A percentile compares a stretch with the other conserved stretches of the same genome.
Conservation (phyloP, 2,888 invertebrate species). For the Cerastis leucographa region DNA sequence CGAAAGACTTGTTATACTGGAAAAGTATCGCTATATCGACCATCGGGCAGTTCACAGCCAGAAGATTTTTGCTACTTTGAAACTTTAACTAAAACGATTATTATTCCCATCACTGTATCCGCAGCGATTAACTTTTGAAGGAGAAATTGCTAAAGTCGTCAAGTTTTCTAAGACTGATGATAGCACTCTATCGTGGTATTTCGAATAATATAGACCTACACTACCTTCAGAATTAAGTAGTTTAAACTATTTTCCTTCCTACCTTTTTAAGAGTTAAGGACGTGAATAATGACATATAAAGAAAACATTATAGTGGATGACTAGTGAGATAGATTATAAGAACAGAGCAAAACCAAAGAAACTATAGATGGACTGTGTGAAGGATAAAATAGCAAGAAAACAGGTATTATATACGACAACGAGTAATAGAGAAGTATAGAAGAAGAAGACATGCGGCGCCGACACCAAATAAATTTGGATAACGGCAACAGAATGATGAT, state of each 20-base stretch:
- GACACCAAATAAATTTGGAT: too few species aligned
- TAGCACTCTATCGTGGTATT: not conserved
- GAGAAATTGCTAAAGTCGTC: not conserved
- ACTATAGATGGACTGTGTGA: too few species aligned
- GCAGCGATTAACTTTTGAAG: not conserved
- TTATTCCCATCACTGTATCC: not conserved
- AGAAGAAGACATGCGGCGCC: too few species aligned
- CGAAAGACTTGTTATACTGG: not conserved
- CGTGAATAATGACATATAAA: not conserved
- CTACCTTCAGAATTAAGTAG: not conserved
- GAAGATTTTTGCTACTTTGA: not conserved
- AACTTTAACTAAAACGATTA: not conserved
- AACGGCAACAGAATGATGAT: too few species aligned
- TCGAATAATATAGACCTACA: not conserved
- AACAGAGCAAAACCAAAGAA: too few species aligned
- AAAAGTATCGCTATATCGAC: not conserved
- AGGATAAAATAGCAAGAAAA: too few species aligned
- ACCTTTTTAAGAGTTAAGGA: too few species aligned
- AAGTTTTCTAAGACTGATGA: not conserved
- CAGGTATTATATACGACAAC: too few species aligned
- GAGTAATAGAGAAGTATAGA: too few species aligned
- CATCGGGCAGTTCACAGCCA: not conserved
- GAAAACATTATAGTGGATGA: too few species aligned
- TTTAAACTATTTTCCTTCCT: not conserved
- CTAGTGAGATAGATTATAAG: too few species aligned